phyloP scores from a whole-genome alignment of 2,113 vertebrate species.

The Gallinago paraguaiae region DNA sequence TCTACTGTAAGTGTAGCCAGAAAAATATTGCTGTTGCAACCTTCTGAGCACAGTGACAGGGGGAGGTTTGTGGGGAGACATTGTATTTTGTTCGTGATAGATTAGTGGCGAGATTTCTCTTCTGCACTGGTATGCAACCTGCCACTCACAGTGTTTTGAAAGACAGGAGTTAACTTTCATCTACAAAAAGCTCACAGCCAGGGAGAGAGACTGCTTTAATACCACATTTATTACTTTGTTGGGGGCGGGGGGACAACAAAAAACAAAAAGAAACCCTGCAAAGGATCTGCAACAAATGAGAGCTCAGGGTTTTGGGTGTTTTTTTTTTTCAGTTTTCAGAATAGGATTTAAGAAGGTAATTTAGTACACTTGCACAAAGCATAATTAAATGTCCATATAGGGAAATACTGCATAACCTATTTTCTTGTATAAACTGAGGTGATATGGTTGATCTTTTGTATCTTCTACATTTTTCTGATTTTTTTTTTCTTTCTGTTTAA shows the following conservation, averaged over 20 bases:
- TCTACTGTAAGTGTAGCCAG: conserved; percentile 1
- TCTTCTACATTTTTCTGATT: neutral
- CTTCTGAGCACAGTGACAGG: neutral
- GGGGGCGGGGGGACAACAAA: neutral
- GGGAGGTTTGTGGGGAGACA: neutral
- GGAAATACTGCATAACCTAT: neutral
- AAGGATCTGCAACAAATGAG: conserved; percentile 3
- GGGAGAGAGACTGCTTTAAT: conserved; percentile 11
- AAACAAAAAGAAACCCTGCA: neutral
- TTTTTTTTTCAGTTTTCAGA: neutral
- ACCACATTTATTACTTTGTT: neutral
- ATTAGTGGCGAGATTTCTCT: conserved; percentile 32
- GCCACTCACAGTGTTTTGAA: conserved; percentile 33
- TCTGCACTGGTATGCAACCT: conserved; percentile 2
- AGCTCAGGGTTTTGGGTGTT: neutral
- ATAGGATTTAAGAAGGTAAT: conserved; percentile 5
- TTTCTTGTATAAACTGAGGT: neutral
- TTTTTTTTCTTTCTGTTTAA: neutral
- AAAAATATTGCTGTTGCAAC: conserved; percentile 32
- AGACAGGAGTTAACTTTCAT: conserved; percentile 72
- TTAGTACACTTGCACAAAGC: conserved; percentile 5
- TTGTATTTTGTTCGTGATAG: conserved; percentile 1
- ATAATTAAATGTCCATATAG: conserved; percentile 1
- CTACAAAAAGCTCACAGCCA: conserved; percentile 33
- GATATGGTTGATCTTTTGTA: neutral